Conservation (phyloP, 2,888 invertebrate species). For the Formica aserva region DNA sequence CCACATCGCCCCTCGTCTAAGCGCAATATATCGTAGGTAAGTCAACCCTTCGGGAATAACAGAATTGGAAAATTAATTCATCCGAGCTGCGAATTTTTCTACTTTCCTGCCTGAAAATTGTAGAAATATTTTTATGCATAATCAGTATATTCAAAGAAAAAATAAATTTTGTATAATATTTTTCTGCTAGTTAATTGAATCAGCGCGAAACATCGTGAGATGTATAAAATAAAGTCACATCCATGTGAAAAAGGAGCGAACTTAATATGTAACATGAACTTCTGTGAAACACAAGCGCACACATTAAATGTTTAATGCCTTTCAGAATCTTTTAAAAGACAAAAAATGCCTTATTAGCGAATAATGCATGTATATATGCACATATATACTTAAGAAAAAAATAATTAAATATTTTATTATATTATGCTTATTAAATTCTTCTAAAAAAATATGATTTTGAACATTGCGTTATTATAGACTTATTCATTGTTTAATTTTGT, state of each 20-base stretch:
- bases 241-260: not conserved
- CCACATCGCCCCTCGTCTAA: slow-evolving; percentile 32
- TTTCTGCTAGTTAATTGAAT: not conserved
- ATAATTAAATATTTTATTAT: not conserved
- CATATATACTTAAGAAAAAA: not conserved
- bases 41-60: not conserved
- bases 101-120: not conserved
- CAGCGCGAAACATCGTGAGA: not conserved
- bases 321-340: not conserved
- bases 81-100: not conserved
- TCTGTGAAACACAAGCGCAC: not conserved
- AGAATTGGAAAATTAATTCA: not conserved
- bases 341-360: not conserved
- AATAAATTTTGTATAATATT: not conserved
- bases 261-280: not conserved
- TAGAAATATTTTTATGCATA: not conserved
- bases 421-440: not conserved
- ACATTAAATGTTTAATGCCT: not conserved
- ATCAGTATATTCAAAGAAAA: not conserved
- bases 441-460: not conserved
- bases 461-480: not conserved
- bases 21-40: not conserved
- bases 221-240: not conserved
- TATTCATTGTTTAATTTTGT: not conserved
- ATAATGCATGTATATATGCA: not conserved